phyloP scores from a whole-genome alignment of 2,888 invertebrate genomes.

The Mantis religiosa region DNA sequence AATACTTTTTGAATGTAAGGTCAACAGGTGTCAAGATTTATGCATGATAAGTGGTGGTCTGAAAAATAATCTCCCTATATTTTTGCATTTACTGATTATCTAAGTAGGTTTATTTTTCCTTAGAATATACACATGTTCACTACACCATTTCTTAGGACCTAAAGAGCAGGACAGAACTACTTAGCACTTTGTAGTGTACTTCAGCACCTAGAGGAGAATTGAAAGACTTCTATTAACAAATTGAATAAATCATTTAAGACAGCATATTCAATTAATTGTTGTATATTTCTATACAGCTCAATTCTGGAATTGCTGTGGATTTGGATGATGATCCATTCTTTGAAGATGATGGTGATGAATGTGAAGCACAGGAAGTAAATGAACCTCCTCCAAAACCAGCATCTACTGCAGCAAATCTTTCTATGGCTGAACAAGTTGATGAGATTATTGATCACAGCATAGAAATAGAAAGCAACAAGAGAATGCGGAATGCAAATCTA shows the following conservation, averaged over 20 bases:
- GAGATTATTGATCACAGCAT: slow-evolving; percentile 80
- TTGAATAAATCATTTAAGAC: not conserved
- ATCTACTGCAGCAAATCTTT: not conserved
- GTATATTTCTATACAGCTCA: slow-evolving; percentile 18
- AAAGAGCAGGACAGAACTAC: not conserved
- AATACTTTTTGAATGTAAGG: too few relatives aligned
- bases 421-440: slow-evolving; percentile 57
- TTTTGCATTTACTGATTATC: too few relatives aligned
- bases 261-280: not conserved
- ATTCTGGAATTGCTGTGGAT: slow-evolving; percentile 13
- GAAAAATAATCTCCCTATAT: too few relatives aligned
- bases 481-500: slow-evolving; percentile 83
- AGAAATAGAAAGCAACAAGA: slow-evolving; percentile 84
- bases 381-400: slow-evolving; percentile 21
- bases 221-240: not conserved
- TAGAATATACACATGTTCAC: not conserved
- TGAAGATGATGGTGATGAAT: slow-evolving; percentile 30
- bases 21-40: too few relatives aligned
- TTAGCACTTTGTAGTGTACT: not conserved
- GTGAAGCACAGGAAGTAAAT: not conserved
- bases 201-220: not conserved
- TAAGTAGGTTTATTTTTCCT: too few relatives aligned
- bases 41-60: too few relatives aligned
- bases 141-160: not conserved
- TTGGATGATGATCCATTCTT: slow-evolving; percentile 25